Percentiles rank a stretch among this genome's conserved stretches.
Evolutionary conservation across 1,140 invertebrate species (phyloP).

Genomic region (Intoshia linei): DNA sequence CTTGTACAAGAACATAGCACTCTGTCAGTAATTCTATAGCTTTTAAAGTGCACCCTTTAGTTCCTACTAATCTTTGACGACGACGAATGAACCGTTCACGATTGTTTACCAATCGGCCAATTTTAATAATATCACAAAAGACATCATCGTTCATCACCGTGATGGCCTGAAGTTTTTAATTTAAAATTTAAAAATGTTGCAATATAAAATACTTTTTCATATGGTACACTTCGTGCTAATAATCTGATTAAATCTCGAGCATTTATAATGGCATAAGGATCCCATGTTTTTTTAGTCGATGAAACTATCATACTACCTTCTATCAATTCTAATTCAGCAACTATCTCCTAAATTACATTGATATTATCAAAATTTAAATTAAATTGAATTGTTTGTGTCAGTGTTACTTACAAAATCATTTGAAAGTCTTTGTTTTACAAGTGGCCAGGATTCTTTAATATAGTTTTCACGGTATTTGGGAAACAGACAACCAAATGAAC

Average conservation of each 20-base stretch:
- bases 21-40: conserved; percentile 85
- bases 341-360: conserved; percentile 29
- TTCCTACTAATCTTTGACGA: conserved; percentile 64
- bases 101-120: conserved; percentile 53
- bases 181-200: neutral
- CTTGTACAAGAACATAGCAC: conserved; percentile 83
- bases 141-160: conserved; percentile 43
- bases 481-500: conserved; percentile 43
- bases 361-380: conserved; percentile 2
- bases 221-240: conserved; percentile 67
- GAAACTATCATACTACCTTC: conserved; percentile 74
- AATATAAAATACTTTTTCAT: conserved; percentile 41
- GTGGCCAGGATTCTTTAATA: conserved; percentile 64
- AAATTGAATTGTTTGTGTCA: neutral
- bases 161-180: conserved; percentile 15
- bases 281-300: conserved; percentile 87
- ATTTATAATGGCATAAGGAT: conserved; percentile 85
- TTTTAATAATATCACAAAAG: conserved; percentile 80
- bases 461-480: conserved; percentile 84
- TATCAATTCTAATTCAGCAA: conserved; percentile 61
- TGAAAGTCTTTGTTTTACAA: conserved; percentile 47
- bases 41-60: conserved; percentile 76
- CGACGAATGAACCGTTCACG: conserved; percentile 79
- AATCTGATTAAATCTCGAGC: conserved; percentile 77
- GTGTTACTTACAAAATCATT: conserved; percentile 21